Percentiles rank a stretch among this genome's conserved stretches.
Evolutionary conservation across 2,888 invertebrate species (phyloP).

Genomic region (Amphimallon solstitiale): DNA sequence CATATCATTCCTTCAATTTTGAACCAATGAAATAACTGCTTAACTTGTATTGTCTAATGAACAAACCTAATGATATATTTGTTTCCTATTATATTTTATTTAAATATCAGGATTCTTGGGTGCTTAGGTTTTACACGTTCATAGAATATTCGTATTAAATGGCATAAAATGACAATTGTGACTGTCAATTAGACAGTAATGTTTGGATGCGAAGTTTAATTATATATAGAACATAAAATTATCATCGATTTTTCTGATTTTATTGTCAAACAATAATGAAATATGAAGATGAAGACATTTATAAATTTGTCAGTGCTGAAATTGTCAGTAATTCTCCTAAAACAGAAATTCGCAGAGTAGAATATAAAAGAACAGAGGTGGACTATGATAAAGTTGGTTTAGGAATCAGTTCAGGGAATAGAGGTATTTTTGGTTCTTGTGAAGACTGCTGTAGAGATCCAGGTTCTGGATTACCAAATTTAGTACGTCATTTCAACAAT

Average conservation of each 20-base stretch:
- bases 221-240: too few species aligned
- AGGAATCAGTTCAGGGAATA: background rate
- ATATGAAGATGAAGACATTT: constrained; percentile 39
- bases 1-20: too few species aligned
- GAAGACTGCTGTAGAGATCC: constrained; percentile 29
- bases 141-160: too few species aligned
- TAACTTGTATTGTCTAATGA: too few species aligned
- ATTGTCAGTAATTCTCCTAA: constrained; percentile 48
- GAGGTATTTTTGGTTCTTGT: constrained; percentile 6
- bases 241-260: background rate
- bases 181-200: too few species aligned
- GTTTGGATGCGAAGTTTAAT: too few species aligned
- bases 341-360: constrained; percentile 52
- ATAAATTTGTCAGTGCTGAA: constrained; percentile 22
- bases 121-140: too few species aligned
- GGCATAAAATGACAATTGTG: too few species aligned
- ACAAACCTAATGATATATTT: too few species aligned
- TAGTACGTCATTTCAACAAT: constrained; percentile 22
- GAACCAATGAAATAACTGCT: too few species aligned
- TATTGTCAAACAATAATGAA: background rate
- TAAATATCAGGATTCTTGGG: too few species aligned
- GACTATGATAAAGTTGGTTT: constrained; percentile 28
- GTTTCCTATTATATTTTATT: too few species aligned
- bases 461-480: constrained; percentile 17
- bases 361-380: constrained; percentile 47